These are phyloP conservation scores for Turnix velox DNA, from an alignment of 2,113 vertebrate genomes.

Conservation along the genomic window DNA sequence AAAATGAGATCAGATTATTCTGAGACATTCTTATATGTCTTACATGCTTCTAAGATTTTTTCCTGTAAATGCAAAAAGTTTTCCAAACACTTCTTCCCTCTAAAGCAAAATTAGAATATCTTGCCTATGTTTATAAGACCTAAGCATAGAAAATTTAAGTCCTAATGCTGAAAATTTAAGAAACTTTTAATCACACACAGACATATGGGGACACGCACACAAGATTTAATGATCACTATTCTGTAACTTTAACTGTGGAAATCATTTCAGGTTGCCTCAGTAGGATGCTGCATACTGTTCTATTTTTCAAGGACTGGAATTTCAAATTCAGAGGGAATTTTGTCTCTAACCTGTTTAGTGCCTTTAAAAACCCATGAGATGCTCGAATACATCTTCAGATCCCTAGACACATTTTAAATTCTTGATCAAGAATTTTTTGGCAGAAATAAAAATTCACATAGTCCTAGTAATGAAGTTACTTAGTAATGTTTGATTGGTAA, in stretches of 20 bases:
- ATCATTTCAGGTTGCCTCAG: neutral
- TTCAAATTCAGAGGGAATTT: neutral
- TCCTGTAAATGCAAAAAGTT: neutral
- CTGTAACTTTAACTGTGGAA: neutral
- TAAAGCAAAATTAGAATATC: neutral
- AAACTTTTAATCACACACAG: neutral
- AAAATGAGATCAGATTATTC: neutral
- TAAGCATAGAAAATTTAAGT: neutral
- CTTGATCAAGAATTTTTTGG: neutral
- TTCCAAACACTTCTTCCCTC: neutral
- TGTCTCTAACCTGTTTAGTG: neutral
- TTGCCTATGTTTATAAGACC: neutral
- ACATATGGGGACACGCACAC: rapidly evolving
- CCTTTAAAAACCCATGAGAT: neutral
- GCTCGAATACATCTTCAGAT: neutral
- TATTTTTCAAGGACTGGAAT: neutral
- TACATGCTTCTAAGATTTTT: neutral
- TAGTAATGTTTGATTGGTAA: neutral
- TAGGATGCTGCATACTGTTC: neutral
- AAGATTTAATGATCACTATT: neutral
- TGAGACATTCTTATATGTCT: neutral
- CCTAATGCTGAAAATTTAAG: neutral
- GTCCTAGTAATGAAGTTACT: neutral
- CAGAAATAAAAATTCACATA: neutral
- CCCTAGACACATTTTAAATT: neutral